Evolutionary conservation across 2,888 invertebrate genomes (phyloP).

Genomic region (Nysson spinosus): DNA sequence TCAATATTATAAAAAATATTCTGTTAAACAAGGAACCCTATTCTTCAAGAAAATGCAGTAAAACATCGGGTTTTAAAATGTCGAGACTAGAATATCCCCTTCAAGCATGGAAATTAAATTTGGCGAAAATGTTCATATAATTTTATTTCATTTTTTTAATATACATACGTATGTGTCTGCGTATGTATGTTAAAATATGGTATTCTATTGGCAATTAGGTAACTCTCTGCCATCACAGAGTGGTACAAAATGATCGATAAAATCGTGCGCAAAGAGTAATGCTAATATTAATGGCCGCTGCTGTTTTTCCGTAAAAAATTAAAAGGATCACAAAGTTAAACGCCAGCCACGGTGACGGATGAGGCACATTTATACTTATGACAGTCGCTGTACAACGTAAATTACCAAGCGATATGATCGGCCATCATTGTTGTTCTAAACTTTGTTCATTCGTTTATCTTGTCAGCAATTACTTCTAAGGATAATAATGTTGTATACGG

Average conservation of each 20-base stretch:
- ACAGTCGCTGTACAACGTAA: constrained; percentile 16
- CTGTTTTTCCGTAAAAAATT: constrained; percentile 16
- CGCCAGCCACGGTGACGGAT: constrained; percentile 8
- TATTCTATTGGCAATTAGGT: too few species aligned
- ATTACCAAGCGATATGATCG: constrained; percentile 7
- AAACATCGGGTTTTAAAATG: too few species aligned
- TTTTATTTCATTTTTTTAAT: too few species aligned
- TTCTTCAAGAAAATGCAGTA: too few species aligned
- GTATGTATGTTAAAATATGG: too few species aligned
- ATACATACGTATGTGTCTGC: too few species aligned
- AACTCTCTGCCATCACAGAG: too few species aligned
- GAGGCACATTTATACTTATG: constrained; percentile 28
- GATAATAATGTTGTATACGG: constrained; percentile 35
- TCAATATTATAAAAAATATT: too few species aligned
- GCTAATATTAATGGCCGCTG: background rate
- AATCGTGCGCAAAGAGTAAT: background rate
- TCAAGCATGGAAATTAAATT: too few species aligned
- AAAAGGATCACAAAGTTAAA: constrained; percentile 12
- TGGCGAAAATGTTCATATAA: too few species aligned
- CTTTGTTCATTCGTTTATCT: constrained; percentile 60
- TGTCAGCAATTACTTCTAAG: constrained; percentile 21
- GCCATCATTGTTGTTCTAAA: constrained; percentile 38
- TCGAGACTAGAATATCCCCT: too few species aligned
- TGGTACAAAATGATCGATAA: background rate
- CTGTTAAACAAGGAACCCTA: too few species aligned